phyloP scores from a whole-genome alignment of 2,888 invertebrate species.

The Drosophila mercatorum region DNA sequence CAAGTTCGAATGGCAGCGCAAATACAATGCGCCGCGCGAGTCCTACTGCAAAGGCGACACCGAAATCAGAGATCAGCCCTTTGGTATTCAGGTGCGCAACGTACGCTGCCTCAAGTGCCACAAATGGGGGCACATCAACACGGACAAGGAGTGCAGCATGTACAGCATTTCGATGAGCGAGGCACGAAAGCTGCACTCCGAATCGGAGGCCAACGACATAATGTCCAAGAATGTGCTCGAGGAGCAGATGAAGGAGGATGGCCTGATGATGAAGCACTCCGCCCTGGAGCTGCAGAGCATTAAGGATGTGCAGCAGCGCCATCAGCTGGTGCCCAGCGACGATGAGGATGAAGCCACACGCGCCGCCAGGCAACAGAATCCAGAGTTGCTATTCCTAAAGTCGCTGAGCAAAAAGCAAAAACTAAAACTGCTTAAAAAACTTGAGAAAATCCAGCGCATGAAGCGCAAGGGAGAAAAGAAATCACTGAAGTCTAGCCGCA shows the following conservation, averaged over 20 bases:
- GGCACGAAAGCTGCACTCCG: constrained; percentile 89
- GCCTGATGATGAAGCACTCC: constrained; percentile 93
- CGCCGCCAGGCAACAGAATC: constrained; percentile 81
- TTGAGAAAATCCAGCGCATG: constrained; percentile 88
- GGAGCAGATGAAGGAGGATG: constrained; percentile 96
- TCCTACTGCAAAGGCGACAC: constrained; percentile 99
- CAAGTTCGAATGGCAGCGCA: constrained; percentile 99
- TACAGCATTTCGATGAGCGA: constrained; percentile 94
- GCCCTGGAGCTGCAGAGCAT: constrained; percentile 87
- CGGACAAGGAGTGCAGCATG: constrained; percentile 98
- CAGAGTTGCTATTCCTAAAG: constrained; percentile 93
- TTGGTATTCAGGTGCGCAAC: constrained; percentile 98
- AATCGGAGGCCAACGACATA: constrained; percentile 88
- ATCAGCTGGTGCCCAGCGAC: constrained; percentile 88
- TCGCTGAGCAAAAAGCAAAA: constrained; percentile 95
- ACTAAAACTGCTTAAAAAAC: constrained; percentile 92
- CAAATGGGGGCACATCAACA: constrained; percentile 96
- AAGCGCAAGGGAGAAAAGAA: constrained; percentile 66
- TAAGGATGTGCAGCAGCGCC: constrained; percentile 84
- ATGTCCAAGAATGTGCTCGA: constrained; percentile 89
- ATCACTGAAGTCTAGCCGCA: constrained; percentile 44
- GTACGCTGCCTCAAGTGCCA: constrained; percentile 99
- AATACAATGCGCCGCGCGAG: constrained; percentile 99
- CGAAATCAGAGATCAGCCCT: constrained; percentile 98
- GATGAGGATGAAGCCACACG: constrained; percentile 67